Conservation (phyloP, 1,140 invertebrate genomes). For the Littorina saxatilis region DNA sequence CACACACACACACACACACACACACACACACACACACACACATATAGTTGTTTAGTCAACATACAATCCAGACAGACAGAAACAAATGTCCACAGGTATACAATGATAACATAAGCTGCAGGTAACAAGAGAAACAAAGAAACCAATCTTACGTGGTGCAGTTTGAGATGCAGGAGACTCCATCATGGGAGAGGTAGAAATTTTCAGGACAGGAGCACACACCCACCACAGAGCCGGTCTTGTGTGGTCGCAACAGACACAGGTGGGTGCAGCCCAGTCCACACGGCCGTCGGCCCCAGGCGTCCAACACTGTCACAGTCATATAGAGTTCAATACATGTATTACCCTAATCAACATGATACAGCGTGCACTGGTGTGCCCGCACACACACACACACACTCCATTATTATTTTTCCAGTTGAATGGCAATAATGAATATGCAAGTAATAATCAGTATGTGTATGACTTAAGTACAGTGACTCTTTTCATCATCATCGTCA, state of each 20-base stretch:
- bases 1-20: neutral
- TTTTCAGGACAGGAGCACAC: slow-evolving; percentile 89
- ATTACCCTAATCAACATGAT: neutral
- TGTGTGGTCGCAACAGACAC: slow-evolving; percentile 84
- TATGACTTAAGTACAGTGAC: too few relatives aligned
- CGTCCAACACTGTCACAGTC: slow-evolving; percentile 35
- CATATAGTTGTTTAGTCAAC: too few relatives aligned
- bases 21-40: neutral
- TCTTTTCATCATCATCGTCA: too few relatives aligned
- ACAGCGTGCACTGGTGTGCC: neutral
- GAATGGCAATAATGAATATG: too few relatives aligned
- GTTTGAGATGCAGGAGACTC: slow-evolving; percentile 83
- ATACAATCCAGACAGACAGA: too few relatives aligned
- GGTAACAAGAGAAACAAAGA: neutral
- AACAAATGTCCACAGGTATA: too few relatives aligned
- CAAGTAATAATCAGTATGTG: too few relatives aligned
- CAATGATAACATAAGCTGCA: too few relatives aligned
- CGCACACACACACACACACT: too few relatives aligned
- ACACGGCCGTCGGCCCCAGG: slow-evolving; percentile 73
- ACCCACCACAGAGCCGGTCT: slow-evolving; percentile 40
- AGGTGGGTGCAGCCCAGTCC: slow-evolving; percentile 81
- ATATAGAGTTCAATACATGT: too few relatives aligned
- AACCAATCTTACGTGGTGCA: slow-evolving; percentile 80
- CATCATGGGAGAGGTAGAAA: slow-evolving; percentile 83
- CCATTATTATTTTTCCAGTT: too few relatives aligned